phyloP scores from a whole-genome alignment of 2,888 invertebrate species.

The Eupeodes latifasciatus region DNA sequence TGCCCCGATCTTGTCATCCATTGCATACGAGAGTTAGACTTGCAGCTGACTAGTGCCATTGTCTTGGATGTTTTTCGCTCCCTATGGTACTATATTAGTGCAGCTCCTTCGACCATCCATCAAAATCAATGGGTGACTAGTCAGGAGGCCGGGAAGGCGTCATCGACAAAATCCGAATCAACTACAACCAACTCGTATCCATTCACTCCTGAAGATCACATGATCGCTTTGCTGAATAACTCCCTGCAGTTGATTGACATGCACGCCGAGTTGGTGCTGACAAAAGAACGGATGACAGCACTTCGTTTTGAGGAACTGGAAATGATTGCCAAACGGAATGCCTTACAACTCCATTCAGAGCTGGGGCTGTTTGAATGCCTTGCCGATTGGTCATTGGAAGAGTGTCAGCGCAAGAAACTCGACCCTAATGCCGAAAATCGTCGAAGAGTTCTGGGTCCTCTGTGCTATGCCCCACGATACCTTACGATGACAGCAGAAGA shows the following conservation, averaged over 20 bases:
- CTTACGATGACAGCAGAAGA: constrained; percentile 81
- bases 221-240: constrained; percentile 83
- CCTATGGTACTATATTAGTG: constrained; percentile 83
- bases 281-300: constrained; percentile 81
- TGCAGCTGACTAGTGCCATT: constrained; percentile 82
- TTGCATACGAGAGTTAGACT: constrained; percentile 83
- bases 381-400: constrained; percentile 83
- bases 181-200: constrained; percentile 80
- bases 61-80: constrained; percentile 83
- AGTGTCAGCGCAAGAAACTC: constrained; percentile 82
- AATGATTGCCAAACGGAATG: constrained; percentile 83
- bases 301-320: constrained; percentile 84
- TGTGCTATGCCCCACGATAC: constrained; percentile 83
- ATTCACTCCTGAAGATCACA: constrained; percentile 83
- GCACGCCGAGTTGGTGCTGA: constrained; percentile 83
- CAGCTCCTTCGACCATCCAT: constrained; percentile 80
- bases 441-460: constrained; percentile 82
- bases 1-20: constrained; percentile 84
- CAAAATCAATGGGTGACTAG: constrained; percentile 74
- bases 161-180: constrained; percentile 71
- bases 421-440: constrained; percentile 83
- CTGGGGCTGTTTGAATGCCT: constrained; percentile 83
- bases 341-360: constrained; percentile 83
- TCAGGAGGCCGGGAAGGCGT: constrained; percentile 62
- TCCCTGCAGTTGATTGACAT: constrained; percentile 84